Conservation (phyloP, 2,797 vertebrate genomes). For the Benthosema pterotum region DNA sequence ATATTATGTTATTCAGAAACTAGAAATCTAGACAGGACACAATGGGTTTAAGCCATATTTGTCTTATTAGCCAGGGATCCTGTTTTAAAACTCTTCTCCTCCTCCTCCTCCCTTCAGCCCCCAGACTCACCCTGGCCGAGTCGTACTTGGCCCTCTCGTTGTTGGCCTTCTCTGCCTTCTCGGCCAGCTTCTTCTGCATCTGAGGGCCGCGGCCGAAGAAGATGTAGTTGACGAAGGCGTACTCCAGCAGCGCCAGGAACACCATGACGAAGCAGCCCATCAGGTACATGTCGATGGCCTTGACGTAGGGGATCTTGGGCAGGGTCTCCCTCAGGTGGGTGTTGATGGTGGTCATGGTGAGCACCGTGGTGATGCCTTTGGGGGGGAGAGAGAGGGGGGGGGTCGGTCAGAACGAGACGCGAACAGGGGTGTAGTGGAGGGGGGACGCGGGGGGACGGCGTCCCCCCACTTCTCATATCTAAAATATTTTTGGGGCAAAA, state of each 20-base stretch:
- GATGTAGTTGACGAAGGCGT: conserved; percentile 94
- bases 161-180: conserved; percentile 90
- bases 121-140: conserved; percentile 83
- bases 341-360: conserved; percentile 98
- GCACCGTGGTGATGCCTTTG: conserved; percentile 82
- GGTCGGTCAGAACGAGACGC: too few relatives aligned
- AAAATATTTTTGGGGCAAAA: too few relatives aligned
- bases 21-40: too few relatives aligned
- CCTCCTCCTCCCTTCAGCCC: neutral
- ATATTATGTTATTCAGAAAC: too few relatives aligned
- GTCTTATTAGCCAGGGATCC: too few relatives aligned
- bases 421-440: too few relatives aligned
- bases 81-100: too few relatives aligned
- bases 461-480: too few relatives aligned
- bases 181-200: conserved; percentile 93
- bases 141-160: conserved; percentile 88
- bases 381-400: too few relatives aligned
- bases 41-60: too few relatives aligned
- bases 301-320: conserved; percentile 95
- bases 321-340: conserved; percentile 93
- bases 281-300: conserved; percentile 98
- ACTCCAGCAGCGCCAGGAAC: conserved; percentile 94
- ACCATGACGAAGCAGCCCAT: conserved; percentile 98
- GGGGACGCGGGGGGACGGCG: too few relatives aligned
- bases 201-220: conserved; percentile 96